Base-by-base conservation (phyloP, 2,797 vertebrate genomes). In the Apodemus agrarius region DNA sequence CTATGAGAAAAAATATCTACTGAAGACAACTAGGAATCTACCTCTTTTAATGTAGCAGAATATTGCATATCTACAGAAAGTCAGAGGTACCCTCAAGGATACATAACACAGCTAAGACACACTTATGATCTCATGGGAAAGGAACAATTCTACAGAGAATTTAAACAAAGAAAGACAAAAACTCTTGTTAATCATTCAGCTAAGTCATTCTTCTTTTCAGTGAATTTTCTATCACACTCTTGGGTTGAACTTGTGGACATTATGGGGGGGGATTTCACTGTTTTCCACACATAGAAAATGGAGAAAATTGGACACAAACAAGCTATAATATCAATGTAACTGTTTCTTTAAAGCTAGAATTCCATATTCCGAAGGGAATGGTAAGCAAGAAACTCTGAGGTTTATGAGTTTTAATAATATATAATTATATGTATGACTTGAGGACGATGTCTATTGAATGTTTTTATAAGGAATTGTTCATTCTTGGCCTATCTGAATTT, bases 401-500 rank as follows among this genome's bases (percentile, higher is more conserved):
- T 37, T 75, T 9, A 82, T 43, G 26, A 16, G 14, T 31, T 83
- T 43, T 63, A 31, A 83, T 31, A 31, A 63, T 43, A 83, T 11
- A 43, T 43, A 83, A 83, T 83, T 83, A 63, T 21, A 14, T 26
- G 54, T 6, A 57, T 54, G 12, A 6, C 16, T 3, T 16, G 19
- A 5, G 29, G 19, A 37, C 69, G 72, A 67, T 54, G 3, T 52
- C 11, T 79, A 40, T 13, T 10, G 37, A 79, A 24, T 63, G 65
- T 34, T 88, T 91, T 93, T 52, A 24, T 24, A 91, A 87, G 22
- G 12, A 4, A 74, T 37, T 72, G 4, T 6, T 63, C 83, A 82
- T 54, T 92, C 46, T 46, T 89, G 14, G 49, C 59, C 82, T 83
- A 34, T 78, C 29, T 96, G 21, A 97, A 78, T 86, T 72, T 40